Conservation (phyloP, 37 sponge, comb jelly and placozoan species). For the Oopsacas minuta region DNA sequence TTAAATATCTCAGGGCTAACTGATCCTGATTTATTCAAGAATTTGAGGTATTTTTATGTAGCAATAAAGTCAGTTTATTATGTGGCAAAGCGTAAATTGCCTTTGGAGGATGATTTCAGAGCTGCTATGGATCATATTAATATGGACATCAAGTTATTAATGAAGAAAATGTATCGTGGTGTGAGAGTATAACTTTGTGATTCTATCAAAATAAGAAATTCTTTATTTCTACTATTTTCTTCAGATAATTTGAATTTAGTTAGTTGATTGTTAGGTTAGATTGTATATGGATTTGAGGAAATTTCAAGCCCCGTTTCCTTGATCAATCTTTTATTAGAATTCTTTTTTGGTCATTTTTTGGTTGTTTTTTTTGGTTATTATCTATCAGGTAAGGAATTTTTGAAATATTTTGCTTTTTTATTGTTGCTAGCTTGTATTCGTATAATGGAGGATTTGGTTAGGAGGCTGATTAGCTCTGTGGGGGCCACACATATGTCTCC, state of each 20-base stretch:
- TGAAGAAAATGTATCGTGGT: not conserved
- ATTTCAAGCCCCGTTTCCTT: no score
- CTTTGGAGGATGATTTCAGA: not conserved
- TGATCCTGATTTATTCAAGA: not conserved
- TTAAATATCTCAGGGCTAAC: not conserved
- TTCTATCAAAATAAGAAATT: no score
- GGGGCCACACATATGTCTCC: not conserved
- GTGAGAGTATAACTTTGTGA: not conserved
- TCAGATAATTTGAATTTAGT: not conserved
- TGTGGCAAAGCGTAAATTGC: not conserved
- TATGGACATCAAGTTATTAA: not conserved
- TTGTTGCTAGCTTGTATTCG: not conserved
- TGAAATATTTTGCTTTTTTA: not conserved
- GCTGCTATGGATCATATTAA: not conserved
- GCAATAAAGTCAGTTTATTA: not conserved
- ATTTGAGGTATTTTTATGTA: not conserved
- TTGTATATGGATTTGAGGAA: not conserved
- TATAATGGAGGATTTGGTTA: not conserved
- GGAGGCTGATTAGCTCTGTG: not conserved
- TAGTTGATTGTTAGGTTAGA: not conserved
- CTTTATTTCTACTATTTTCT: not conserved
- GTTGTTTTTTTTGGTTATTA: no score
- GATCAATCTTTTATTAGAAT: no score
- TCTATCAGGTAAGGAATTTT: not conserved
- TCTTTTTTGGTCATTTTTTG: no score